phyloP scores from a whole-genome alignment of 2,113 vertebrate genomes.

The Lasiurus cinereus region DNA sequence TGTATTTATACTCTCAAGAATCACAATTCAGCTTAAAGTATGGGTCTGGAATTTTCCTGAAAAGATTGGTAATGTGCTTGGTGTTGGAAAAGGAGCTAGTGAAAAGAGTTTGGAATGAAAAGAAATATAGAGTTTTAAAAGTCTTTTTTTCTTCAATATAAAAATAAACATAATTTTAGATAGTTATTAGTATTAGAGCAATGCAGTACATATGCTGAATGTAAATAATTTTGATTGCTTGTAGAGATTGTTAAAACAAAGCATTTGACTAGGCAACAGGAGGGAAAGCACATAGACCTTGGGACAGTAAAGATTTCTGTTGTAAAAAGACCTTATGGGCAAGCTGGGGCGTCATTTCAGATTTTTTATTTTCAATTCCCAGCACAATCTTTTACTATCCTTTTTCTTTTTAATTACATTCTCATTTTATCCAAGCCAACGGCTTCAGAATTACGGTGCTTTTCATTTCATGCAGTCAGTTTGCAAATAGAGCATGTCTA shows the following conservation, averaged over 20 bases:
- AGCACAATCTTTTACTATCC: slow-evolving; percentile 63
- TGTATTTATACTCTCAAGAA: not conserved
- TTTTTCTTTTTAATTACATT: slow-evolving; percentile 58
- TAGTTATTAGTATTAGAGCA: slow-evolving; percentile 30
- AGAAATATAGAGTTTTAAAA: not conserved
- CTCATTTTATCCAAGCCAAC: slow-evolving; percentile 40
- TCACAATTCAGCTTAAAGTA: slow-evolving; percentile 20
- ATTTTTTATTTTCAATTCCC: slow-evolving; percentile 65
- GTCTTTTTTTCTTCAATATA: not conserved
- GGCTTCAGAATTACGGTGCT: slow-evolving; percentile 37
- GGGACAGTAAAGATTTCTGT: not conserved
- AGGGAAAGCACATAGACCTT: not conserved
- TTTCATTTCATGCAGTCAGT: not conserved
- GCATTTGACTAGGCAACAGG: not conserved
- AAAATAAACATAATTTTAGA: not conserved
- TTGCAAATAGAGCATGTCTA: slow-evolving; percentile 67
- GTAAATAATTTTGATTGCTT: slow-evolving; percentile 50
- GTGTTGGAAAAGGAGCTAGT: not conserved
- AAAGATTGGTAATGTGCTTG: not conserved
- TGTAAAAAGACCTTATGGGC: not conserved
- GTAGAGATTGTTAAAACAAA: not conserved
- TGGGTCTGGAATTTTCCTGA: not conserved
- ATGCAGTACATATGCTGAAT: slow-evolving; percentile 2
- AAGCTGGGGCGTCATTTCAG: slow-evolving; percentile 46
- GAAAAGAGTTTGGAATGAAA: not conserved